phyloP scores from a whole-genome alignment of 2,113 vertebrate genomes.

The Lanius ludovicianus region DNA sequence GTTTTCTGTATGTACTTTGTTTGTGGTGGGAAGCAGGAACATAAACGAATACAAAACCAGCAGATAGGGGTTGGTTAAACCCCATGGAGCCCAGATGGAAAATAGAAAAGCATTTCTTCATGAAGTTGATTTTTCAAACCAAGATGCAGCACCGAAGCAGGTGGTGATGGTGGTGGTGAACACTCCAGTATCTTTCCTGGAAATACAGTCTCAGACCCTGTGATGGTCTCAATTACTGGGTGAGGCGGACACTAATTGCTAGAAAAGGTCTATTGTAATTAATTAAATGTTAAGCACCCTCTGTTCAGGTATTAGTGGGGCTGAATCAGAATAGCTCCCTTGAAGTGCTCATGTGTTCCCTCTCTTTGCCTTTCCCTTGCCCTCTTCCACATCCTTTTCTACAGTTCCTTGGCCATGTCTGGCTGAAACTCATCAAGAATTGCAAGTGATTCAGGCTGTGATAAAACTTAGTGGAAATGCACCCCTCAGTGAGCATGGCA shows the following conservation, averaged over 20 bases:
- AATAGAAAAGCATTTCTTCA: not conserved
- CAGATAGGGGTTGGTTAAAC: not conserved
- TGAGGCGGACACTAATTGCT: not conserved
- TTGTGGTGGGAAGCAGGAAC: not conserved
- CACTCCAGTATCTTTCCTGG: not conserved
- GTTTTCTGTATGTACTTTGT: not conserved
- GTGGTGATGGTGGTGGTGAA: not conserved
- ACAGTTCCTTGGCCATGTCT: not conserved
- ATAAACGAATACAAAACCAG: not conserved
- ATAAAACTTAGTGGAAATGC: not conserved
- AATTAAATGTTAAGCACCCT: not conserved
- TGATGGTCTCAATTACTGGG: not conserved
- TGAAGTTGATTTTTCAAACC: not conserved
- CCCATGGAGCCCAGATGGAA: not conserved
- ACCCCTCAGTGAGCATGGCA: not conserved
- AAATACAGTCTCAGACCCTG: not conserved
- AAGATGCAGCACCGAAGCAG: not conserved
- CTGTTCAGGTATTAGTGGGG: not conserved
- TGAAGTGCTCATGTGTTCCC: not conserved
- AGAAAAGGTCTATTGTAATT: not conserved
- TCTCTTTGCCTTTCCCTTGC: not conserved
- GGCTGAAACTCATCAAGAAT: not conserved
- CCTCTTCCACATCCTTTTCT: not conserved
- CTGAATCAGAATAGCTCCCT: not conserved
- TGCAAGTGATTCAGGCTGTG: not conserved